Evolutionary conservation across 2,113 vertebrate genomes (phyloP), one percentile per base, ranked within the genome.

Genomic region (Manacus vitellinus): DNA sequence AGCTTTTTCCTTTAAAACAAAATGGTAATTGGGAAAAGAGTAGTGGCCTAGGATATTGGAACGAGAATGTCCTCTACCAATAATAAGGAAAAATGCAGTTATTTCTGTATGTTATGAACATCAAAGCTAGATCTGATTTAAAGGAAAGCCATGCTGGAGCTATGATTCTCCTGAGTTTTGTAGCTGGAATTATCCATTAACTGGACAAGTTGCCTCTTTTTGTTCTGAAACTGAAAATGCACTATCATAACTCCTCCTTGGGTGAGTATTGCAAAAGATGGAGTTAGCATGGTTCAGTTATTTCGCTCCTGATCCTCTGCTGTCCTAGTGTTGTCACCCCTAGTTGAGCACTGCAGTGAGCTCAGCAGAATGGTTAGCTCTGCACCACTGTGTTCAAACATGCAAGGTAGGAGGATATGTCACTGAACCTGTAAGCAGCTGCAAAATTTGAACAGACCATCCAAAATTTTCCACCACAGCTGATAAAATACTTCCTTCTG

Each of bases 261-360:
- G 15, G 17, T 0, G 0, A 80, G 12, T 39, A 47, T 17, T 77
- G 51, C 39, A 76, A 73, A 85, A 65, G 16, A 44, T 0, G 1
- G 41, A 68, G 20, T n/a, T 25, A 33, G 28, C 13, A 10, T 12
- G 6, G 6, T 25, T 85, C 27, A 44, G 16, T 47, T 59, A 12
- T 52, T 94, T 79, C 56, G 56, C 52, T 92, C 37, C 74, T n/a
- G 61, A 54, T 52, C 14, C 7, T 70, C n/a, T 2, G 1, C 19
- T 84, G 54, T 54, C 22, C 30, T 22, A 33, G 17, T 7, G 47
- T 8, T 47, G 52, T 68, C 55, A 68, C 35, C 37, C n/a, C 47
- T 35, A 35, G 35, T 35, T n/a, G 54, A 56, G 19, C 61, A 21
- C 12, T 55, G 25, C 51, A 44, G 35, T 12, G 23, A 83, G 70